These are phyloP conservation scores for Leptinotarsa lineolata DNA, from an alignment of 1,140 invertebrate species.

Conservation along the genomic window DNA sequence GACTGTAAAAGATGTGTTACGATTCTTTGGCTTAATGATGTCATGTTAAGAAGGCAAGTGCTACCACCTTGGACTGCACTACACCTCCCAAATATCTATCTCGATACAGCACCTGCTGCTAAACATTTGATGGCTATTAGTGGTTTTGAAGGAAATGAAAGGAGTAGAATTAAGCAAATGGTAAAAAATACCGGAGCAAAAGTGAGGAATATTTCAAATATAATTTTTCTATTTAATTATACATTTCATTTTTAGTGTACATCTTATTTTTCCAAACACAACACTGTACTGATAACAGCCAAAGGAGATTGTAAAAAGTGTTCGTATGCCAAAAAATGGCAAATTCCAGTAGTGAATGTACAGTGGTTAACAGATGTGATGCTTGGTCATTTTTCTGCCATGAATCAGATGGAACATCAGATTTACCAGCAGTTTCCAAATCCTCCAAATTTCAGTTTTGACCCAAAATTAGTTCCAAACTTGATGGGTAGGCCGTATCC, in stretches of 20 bases:
- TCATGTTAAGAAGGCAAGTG: constrained; percentile 77
- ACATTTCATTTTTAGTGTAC: constrained; percentile 59
- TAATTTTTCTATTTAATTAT: constrained; percentile 16
- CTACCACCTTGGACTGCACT: constrained; percentile 88
- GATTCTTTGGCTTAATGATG: constrained; percentile 92
- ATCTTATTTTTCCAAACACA: constrained; percentile 74
- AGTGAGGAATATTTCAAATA: constrained; percentile 58
- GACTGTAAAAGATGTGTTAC: constrained; percentile 75
- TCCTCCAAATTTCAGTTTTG: constrained; percentile 79
- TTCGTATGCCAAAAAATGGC: constrained; percentile 88
- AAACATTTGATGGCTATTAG: constrained; percentile 79
- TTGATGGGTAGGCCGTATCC: constrained; percentile 78
- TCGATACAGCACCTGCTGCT: constrained; percentile 69
- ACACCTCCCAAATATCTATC: constrained; percentile 86
- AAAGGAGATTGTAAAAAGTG: constrained; percentile 87
- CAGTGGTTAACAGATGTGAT: constrained; percentile 93
- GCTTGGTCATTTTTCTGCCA: constrained; percentile 82
- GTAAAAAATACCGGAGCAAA: constrained; percentile 85
- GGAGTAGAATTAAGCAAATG: constrained; percentile 79
- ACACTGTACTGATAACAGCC: constrained; percentile 72
- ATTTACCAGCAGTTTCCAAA: constrained; percentile 88
- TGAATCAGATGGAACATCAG: constrained; percentile 78
- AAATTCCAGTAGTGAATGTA: constrained; percentile 84
- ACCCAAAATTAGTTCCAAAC: constrained; percentile 82
- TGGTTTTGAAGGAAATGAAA: constrained; percentile 82